Base-by-base conservation (phyloP, 2,113 vertebrate species). In the Phycodurus eques region DNA sequence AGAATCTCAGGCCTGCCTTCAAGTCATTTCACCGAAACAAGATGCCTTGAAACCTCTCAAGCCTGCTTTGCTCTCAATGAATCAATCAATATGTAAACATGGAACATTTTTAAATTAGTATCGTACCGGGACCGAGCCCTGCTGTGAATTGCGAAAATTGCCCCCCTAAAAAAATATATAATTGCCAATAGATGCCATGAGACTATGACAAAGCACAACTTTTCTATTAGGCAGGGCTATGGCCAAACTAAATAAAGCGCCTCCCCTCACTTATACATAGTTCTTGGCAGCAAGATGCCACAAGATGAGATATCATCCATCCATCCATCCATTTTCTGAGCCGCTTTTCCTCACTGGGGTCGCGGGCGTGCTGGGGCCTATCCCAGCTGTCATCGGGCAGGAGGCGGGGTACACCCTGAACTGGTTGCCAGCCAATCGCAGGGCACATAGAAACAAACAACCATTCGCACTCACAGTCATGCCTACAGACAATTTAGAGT, bases 1-100 rank as follows among this genome's bases (percentile, higher is more conserved):
- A 11, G 69, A 68, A 77, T 79, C 74, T 82, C 65, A 76, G 71
- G 63, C 35, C 49, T 59, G 62, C 69, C 64, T 79, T 86, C 73
- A 79, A 83, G 67, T 79, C 65, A 60, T 61, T 70, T 78, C 72
- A 57, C 67, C 68, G 43, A 57, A 78, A 77, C 66, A 61, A 80
- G 70, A 67, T 19, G 56, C 72, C 71, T 80, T 67, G 79, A 68
- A 83, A 78, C 77, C 47, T 77, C 1, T 11, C 17, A 73, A 73
- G 65, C 63, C 76, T 65, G 33, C 39, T 31, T 33, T 72, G 63
- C 76, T 74, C 72, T 74, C 62, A 35, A 27, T 59, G 7, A 60
- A 60, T 22, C 22, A 59, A 59, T 22, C 56, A 19, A 17, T 19
- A 53, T 53, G 49, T 19, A 15, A 53, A 53, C 49, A 19, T 20